phyloP scores from a whole-genome alignment of 2,797 vertebrate genomes.

The Gambusia yucatana region DNA sequence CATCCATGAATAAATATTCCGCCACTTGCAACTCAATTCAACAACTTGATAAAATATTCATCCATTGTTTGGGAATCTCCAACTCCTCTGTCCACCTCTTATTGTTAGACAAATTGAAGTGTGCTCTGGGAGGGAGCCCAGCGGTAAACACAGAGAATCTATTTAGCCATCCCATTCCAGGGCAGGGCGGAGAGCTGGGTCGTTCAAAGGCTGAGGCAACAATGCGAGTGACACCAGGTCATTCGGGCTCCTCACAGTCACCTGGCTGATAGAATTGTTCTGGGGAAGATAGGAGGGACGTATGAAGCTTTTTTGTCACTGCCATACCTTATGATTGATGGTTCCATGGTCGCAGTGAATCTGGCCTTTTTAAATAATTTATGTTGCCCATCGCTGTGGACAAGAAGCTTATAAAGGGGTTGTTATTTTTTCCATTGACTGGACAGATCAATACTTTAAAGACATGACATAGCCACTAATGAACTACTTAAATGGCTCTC shows the following conservation, averaged over 20 bases:
- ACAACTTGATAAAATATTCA: conserved; percentile 97
- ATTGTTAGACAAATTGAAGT: conserved; percentile 99
- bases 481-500: conserved; percentile 85
- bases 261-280: conserved; percentile 99
- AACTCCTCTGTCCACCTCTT: conserved; percentile 87
- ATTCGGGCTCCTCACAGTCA: conserved; percentile 90
- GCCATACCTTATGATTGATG: conserved; percentile 99
- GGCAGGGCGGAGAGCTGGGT: conserved; percentile 86
- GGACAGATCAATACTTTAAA: conserved; percentile 93
- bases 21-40: conserved; percentile 88
- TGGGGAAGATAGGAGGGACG: conserved; percentile 88
- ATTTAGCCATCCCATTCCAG: conserved; percentile 93
- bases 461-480: conserved; percentile 89
- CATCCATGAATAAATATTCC: conserved; percentile 84
- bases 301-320: conserved; percentile 97
- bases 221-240: conserved; percentile 98
- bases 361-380: conserved; percentile 99
- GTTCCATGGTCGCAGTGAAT: conserved; percentile 96
- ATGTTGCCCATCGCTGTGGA: conserved; percentile 97
- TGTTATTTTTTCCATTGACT: conserved; percentile 99
- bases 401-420: conserved; percentile 96
- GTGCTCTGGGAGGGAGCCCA: conserved; percentile 86
- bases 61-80: conserved; percentile 89
- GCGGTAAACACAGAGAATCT: conserved; percentile 91
- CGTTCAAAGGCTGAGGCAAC: conserved; percentile 96